Evolutionary conservation across 1,140 invertebrate genomes (phyloP), one percentile per base, ranked within the genome.

Genomic region (Brachionus plicatilis): DNA sequence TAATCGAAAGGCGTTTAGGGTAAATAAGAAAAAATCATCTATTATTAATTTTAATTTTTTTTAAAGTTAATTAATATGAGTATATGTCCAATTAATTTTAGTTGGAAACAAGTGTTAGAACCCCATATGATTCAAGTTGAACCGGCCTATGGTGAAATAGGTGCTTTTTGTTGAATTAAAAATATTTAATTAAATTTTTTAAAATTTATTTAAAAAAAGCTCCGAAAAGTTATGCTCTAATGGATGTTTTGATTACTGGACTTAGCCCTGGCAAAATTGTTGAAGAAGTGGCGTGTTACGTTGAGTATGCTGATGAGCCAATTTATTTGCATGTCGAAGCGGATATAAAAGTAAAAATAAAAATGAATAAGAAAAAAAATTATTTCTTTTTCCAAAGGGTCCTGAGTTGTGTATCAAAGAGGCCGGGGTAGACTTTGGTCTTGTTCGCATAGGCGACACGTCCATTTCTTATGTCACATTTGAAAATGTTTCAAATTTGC

Each of bases 51-150:
- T 85, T 47, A 3, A 60, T 53, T 41, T 27, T 17, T 72, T 82
- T 86, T 85, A 14, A 86, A 90, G 88, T 87, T 90, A 86, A 88
- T 88, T 24, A 90, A 90, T 85, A 87, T 89, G 85, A 89, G 89
- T 76, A 86, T 87, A 53, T 88, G 87, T 6, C 86, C 87, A 3
- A 86, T 89, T 43, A 88, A 86, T n/a, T 89, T 89, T 86, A 87
- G 88, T 68, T 90, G 89, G 89, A 86, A 89, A 56, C 86, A 87
- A 80, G 24, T 78, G 2, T 85, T 85, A 50, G 86, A 87, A 2
- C 86, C 85, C 37, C 85, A 87, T 45, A 87, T 89, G 20, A 47
- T 89, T 20, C 87, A 89, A 85, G 87, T 90, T 27, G 89, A 89
- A 56, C 89, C 89, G 79, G 87, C 88, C n/a, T 87, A 87, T 86